Conservation (phyloP, 2,113 vertebrate genomes). For the Podilymbus podiceps region DNA sequence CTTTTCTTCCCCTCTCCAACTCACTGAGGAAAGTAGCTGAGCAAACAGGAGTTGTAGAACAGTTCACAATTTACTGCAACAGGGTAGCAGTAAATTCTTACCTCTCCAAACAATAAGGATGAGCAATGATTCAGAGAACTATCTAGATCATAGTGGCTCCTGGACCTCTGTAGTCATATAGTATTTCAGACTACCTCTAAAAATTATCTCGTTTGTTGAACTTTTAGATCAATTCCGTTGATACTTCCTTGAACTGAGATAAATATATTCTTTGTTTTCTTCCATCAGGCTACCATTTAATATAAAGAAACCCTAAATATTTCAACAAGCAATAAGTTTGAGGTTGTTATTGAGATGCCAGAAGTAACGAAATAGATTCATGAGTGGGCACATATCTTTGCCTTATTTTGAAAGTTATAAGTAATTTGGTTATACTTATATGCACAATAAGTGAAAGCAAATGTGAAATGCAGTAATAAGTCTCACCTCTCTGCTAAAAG, state of each 20-base stretch:
- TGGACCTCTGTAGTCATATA: background rate
- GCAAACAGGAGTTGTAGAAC: background rate
- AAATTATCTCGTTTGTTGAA: background rate
- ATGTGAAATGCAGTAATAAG: background rate
- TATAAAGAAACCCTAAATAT: background rate
- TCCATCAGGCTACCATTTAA: background rate
- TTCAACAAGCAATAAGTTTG: background rate
- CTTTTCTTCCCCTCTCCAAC: background rate
- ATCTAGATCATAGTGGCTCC: background rate
- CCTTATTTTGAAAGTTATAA: background rate
- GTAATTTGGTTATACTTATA: background rate
- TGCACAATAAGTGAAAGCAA: background rate
- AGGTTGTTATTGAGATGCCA: background rate
- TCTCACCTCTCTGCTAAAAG: background rate
- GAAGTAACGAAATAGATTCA: background rate
- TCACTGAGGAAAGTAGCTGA: background rate
- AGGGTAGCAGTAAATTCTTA: background rate
- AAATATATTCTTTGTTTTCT: background rate
- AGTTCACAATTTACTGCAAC: background rate
- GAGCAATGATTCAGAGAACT: background rate
- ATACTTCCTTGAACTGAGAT: background rate
- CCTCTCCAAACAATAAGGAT: background rate
- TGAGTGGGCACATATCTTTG: fast-evolving
- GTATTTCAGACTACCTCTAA: background rate
- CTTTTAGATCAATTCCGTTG: background rate